Percentiles rank a stretch among this genome's conserved stretches.
phyloP scores from a whole-genome alignment of 1,140 invertebrate genomes.

The Trichonephila clavata region DNA sequence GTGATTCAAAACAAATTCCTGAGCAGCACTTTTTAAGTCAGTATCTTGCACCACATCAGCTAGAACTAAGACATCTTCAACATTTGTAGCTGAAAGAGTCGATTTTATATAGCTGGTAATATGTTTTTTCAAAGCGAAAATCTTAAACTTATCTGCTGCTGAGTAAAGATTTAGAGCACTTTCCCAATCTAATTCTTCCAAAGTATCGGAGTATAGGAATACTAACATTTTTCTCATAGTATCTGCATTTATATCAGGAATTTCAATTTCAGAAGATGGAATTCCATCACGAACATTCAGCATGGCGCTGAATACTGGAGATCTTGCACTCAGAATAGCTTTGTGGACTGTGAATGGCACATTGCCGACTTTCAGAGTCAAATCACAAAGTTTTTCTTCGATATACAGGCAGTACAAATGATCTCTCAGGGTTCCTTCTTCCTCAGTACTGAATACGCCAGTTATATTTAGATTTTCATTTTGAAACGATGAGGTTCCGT shows the following conservation, averaged over 20 bases:
- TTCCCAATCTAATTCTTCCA: not conserved
- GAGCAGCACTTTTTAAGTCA: not conserved
- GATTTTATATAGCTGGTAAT: not conserved
- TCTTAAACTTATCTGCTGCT: not conserved
- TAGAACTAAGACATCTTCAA: not conserved
- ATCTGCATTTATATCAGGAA: not conserved
- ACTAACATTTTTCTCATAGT: not conserved
- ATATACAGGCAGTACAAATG: not conserved
- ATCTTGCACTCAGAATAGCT: not conserved
- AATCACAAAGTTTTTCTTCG: not conserved
- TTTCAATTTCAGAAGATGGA: not conserved
- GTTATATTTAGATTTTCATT: not conserved
- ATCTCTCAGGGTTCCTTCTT: not conserved
- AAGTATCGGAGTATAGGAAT: not conserved
- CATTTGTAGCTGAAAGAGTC: not conserved
- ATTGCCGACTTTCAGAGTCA: not conserved
- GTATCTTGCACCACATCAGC: not conserved
- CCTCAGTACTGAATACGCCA: not conserved
- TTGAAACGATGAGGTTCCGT: not conserved
- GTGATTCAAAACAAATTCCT: not conserved
- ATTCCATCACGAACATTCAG: not conserved
- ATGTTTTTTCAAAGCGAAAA: not conserved
- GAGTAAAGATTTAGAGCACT: slow-evolving; percentile 11
- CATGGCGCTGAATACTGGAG: slow-evolving; percentile 1
- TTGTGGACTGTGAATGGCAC: not conserved